A percentile compares a stretch with the other conserved stretches of the same genome.
Evolutionary conservation across 2,797 vertebrate species (phyloP).

Genomic region (Arctocebus calabarensis): DNA sequence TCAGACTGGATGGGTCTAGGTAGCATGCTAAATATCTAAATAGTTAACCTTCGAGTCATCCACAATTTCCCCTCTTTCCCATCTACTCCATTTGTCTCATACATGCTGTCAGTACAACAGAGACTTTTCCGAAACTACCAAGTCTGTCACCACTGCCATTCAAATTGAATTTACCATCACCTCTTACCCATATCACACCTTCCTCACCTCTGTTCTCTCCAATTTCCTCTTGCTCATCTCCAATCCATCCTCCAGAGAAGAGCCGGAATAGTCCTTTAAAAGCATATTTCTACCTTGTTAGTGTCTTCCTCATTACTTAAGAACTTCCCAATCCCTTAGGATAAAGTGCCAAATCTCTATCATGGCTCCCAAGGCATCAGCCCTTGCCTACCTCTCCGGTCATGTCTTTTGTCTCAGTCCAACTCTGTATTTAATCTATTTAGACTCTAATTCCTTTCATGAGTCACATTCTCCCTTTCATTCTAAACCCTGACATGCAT

Average conservation of each 20-base stretch:
- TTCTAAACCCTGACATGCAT: neutral
- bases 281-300: neutral
- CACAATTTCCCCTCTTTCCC: neutral
- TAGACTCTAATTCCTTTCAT: neutral
- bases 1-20: neutral
- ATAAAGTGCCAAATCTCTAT: neutral
- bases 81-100: neutral
- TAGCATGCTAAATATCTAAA: neutral
- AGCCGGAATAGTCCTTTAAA: neutral
- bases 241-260: neutral
- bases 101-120: neutral
- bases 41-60: neutral
- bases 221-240: neutral
- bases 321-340: neutral
- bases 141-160: neutral
- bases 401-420: neutral
- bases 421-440: neutral
- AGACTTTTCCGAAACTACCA: neutral
- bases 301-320: neutral
- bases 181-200: neutral
- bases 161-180: neutral
- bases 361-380: neutral
- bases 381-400: neutral
- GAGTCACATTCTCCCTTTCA: neutral
- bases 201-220: neutral